phyloP scores from a whole-genome alignment of 2,888 invertebrate species.

The Orchesella flavescens region DNA sequence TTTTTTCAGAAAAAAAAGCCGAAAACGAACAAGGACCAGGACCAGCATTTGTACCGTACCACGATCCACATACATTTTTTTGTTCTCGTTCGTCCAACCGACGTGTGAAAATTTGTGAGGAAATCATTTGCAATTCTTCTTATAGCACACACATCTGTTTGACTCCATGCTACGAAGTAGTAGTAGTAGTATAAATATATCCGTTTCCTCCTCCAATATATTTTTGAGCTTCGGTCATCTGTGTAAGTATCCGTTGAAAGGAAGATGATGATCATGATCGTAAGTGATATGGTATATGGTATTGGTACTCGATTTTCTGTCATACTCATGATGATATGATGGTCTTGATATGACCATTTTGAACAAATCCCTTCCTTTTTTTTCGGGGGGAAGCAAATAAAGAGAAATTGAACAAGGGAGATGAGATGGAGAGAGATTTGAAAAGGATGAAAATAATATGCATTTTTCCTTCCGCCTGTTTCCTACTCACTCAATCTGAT shows the following conservation, averaged over 20 bases:
- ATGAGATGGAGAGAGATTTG: background rate
- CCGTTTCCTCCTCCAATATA: too few relatives aligned
- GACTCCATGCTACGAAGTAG: too few relatives aligned
- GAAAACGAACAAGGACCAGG: too few relatives aligned
- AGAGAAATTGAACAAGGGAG: background rate
- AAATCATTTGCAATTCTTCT: slow-evolving; percentile 10
- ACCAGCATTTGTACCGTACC: too few relatives aligned
- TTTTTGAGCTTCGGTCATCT: slow-evolving; percentile 2
- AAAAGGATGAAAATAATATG: slow-evolving; percentile 35
- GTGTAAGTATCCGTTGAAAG: slow-evolving; percentile 22
- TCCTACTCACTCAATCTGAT: slow-evolving; percentile 20
- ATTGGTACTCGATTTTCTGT: background rate
- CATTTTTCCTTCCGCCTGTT: slow-evolving; percentile 27
- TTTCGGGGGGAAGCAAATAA: slow-evolving; percentile 1
- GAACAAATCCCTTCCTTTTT: slow-evolving; percentile 38
- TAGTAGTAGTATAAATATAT: too few relatives aligned
- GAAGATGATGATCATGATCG: slow-evolving; percentile 2
- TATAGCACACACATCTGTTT: too few relatives aligned
- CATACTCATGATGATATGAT: slow-evolving; percentile 17
- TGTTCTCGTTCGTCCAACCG: background rate
- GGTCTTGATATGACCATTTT: slow-evolving; percentile 26
- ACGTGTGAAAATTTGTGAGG: slow-evolving; percentile 12
- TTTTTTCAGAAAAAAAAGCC: too few relatives aligned
- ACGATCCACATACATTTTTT: too few relatives aligned
- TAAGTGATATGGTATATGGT: background rate